Evolutionary conservation across 2,888 invertebrate genomes (phyloP), one percentile per base, ranked within the genome.

Genomic region (Marronus borbonicus): DNA sequence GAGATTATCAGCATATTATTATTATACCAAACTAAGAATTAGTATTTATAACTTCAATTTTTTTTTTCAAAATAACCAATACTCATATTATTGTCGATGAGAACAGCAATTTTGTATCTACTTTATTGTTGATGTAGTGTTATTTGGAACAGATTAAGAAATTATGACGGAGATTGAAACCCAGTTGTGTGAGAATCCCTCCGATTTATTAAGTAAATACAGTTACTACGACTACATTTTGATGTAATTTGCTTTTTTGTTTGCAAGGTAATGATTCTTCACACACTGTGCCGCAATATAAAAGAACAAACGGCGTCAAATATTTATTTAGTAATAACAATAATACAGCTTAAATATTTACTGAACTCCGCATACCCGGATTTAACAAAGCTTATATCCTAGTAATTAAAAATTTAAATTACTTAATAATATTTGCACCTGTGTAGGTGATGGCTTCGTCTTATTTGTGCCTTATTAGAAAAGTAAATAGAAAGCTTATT

Each of bases 11-110:
- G 36, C 4, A 14, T 7, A 20, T n/a, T 55, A 20, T 49, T 14
- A 49, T 74, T 74, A 24, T 49, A 44, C 17, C 60, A 31, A 24
- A 74, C 60, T 62, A 44, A 24, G 49, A 74, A 58, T 70, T 44
- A 4, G 49, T 74, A 74, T 74, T 74, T 60, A 74, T 74, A 60
- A 74, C 20, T 55, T 31, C 4, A 4, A 52, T 7, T 36, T 17
- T 14, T 10, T 24, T 24, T 24, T 55, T 55, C 24, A 28, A 39
- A 72, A 58, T 14, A 70, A 14, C 3, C 36, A 55, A 72, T 58
- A 62, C 1, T 24, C 20, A 17, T 55, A 20, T 14, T 5, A 31
- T 31, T 31, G 4, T 5, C 31, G 24, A 31, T 31, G 5, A 31
- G 31, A 5, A 31, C 5, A 31, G 5, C 31, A 31, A 31, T 31